Conservation (phyloP, 2,797 vertebrate species). For the Poecile montanus region DNA sequence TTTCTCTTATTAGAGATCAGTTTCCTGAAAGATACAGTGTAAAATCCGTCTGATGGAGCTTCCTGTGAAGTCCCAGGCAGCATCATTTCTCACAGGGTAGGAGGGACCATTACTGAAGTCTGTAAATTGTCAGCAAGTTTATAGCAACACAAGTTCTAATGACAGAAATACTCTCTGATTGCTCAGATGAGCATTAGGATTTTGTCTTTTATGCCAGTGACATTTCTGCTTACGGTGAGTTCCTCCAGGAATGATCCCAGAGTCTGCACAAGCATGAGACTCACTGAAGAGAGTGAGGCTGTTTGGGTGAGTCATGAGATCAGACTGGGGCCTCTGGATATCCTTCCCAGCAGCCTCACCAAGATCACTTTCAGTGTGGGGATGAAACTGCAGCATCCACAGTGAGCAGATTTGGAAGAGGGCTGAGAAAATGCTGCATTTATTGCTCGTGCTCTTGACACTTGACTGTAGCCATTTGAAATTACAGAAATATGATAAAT, state of each 20-base stretch:
- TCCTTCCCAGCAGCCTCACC: background rate
- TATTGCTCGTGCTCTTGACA: background rate
- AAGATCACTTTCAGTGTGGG: background rate
- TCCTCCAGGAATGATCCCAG: fast-evolving
- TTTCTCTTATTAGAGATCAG: background rate
- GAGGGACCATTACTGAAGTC: background rate
- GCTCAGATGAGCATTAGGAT: background rate
- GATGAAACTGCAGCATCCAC: background rate
- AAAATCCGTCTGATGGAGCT: background rate
- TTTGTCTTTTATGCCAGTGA: background rate
- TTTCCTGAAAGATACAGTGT: background rate
- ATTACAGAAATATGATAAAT: fast-evolving
- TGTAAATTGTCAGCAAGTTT: background rate
- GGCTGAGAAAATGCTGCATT: background rate
- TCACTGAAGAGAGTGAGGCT: background rate
- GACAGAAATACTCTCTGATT: background rate
- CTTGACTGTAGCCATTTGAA: background rate
- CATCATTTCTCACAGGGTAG: background rate
- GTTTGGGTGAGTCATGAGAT: background rate
- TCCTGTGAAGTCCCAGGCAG: background rate
- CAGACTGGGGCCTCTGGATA: background rate
- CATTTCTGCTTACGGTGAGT: background rate
- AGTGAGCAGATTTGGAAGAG: background rate
- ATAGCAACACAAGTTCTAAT: background rate
- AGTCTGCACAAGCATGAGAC: background rate